These are phyloP conservation scores for Ligdia adustata DNA, from an alignment of 2,888 invertebrate genomes.

Conservation along the genomic window DNA sequence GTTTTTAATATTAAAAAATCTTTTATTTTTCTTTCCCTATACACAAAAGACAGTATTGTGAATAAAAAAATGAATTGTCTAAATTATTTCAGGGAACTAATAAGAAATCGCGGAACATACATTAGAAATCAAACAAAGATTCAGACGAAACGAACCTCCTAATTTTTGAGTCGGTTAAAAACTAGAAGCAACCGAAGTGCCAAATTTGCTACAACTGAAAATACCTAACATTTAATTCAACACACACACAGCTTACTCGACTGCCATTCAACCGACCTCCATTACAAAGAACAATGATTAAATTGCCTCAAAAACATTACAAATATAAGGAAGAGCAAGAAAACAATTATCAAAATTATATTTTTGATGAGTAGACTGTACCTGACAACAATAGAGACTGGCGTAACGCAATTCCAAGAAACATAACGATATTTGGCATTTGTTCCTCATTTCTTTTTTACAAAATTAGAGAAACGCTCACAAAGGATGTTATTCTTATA, in stretches of 20 bases:
- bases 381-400: conserved; percentile 23
- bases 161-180: no score
- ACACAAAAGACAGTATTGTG: no score
- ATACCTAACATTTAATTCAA: background rate
- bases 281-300: conserved; percentile 27
- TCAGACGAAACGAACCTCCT: no score
- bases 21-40: no score
- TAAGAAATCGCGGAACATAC: no score
- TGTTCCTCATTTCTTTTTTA: conserved; percentile 31
- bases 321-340: conserved; percentile 17
- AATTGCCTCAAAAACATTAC: conserved; percentile 18
- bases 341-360: conserved; percentile 29
- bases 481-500: conserved; percentile 34
- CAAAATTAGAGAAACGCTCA: conserved; percentile 28
- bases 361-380: conserved; percentile 26
- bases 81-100: no score
- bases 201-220: no score
- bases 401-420: conserved; percentile 26
- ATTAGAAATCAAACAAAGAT: no score
- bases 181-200: no score
- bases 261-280: conserved; percentile 20
- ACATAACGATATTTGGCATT: conserved; percentile 37
- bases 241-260: background rate
- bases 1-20: no score
- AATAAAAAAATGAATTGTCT: no score